Evolutionary conservation across 2,113 vertebrate species (phyloP), one percentile per base, ranked within the genome.

Genomic region (Hipposideros armiger): DNA sequence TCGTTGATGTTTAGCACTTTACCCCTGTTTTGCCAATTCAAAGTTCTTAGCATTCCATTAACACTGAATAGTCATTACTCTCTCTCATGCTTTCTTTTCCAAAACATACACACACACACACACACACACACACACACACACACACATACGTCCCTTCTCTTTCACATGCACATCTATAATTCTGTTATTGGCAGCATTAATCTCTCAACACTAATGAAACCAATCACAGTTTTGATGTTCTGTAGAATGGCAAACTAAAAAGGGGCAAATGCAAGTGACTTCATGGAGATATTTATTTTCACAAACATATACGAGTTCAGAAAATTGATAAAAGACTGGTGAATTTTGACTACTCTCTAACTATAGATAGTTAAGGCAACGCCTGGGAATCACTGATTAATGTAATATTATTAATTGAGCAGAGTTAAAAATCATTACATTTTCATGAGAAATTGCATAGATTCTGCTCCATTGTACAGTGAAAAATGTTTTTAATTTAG

Each of bases 391-490:
- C 20, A 40, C 22, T 70, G 28, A 60, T 64, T 54, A 47, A 1
- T 83, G 26, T 73, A 67, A 58, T 67, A 54, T 42, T 90, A 14
- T 45, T 42, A 66, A 36, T 36, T 82, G 83, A 80, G 32, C 7
- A 76, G 36, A 47, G 7, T 70, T 86, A 78, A 76, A 94, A 91
- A 26, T 81, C 4, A 54, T 45, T 42, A 47, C 7, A 26, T 67
- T 93, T 94, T 50, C 74, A 58, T 11, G 72, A 94, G n/a, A 86
- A 89, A 45, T 78, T 83, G 28, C 52, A 45, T 87, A 32, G 7
- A 30, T 69, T 30, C 1, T 32, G 28, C 4, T 67, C 26, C 42
- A 17, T 19, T 24, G 0, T 40, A 16, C 7, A 89, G 16, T 7
- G 28, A 45, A 60, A 76, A 78, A 58, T 70, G 15, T 58, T 95